phyloP scores from a whole-genome alignment of 2,113 vertebrate genomes.

The Saguinus midas region DNA sequence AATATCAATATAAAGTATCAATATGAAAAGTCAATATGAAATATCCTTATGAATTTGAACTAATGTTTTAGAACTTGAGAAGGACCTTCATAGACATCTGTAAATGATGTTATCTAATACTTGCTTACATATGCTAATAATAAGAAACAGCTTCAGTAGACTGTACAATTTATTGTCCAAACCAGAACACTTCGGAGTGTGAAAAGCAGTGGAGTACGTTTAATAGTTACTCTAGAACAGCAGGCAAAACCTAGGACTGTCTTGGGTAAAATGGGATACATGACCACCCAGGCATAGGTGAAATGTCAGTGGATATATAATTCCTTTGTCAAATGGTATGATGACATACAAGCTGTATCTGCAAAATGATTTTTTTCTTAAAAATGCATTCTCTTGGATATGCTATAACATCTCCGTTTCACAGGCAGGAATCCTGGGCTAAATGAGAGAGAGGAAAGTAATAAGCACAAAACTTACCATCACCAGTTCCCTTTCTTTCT shows the following conservation, averaged over 20 bases:
- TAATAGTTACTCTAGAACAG: background rate
- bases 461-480: conserved; percentile 24
- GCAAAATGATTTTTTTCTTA: background rate
- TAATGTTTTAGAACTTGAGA: conserved; percentile 39
- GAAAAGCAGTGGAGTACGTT: background rate
- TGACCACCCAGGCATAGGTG: background rate
- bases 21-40: background rate
- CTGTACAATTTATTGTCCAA: conserved; percentile 12
- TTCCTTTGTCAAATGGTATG: background rate
- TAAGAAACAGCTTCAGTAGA: background rate
- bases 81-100: background rate
- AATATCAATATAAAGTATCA: background rate
- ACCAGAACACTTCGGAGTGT: background rate
- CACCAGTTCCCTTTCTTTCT: background rate
- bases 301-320: background rate
- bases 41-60: background rate
- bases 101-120: background rate
- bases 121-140: background rate
- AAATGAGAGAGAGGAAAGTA: conserved; percentile 48
- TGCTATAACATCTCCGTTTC: background rate
- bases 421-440: conserved; percentile 19
- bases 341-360: background rate
- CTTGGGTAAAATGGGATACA: background rate
- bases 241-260: background rate
- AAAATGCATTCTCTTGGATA: conserved; percentile 35